These are phyloP conservation scores for Anas platyrhynchos DNA, from an alignment of 2,113 vertebrate genomes.

Conservation along the genomic window DNA sequence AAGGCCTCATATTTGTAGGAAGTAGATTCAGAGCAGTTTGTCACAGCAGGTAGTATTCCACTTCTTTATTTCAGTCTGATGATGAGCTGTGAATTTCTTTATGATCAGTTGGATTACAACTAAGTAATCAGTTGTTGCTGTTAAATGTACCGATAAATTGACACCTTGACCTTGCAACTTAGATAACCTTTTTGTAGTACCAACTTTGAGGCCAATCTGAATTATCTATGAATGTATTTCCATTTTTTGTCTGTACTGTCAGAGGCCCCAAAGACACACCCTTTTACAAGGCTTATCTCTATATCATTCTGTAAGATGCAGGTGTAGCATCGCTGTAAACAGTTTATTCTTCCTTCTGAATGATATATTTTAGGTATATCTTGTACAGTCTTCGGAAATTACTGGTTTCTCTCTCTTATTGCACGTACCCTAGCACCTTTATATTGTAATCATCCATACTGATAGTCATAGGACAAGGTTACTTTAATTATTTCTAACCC, in stretches of 20 bases:
- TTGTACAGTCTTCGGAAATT: neutral
- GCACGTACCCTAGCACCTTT: neutral
- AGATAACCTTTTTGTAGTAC: neutral
- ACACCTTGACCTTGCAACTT: neutral
- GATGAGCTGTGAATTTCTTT: neutral
- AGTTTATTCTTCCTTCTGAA: neutral
- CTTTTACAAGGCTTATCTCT: neutral
- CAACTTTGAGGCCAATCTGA: neutral
- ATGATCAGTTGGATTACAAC: neutral
- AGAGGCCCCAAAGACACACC: neutral
- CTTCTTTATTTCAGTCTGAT: neutral
- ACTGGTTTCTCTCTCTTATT: neutral
- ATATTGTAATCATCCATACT: neutral
- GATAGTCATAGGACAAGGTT: neutral
- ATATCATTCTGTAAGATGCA: neutral
- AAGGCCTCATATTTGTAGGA: neutral
- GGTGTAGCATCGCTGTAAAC: fast-evolving
- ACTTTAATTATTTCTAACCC: neutral
- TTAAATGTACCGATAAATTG: neutral
- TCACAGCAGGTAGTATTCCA: neutral
- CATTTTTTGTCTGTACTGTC: neutral
- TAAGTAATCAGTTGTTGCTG: neutral
- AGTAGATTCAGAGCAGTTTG: neutral
- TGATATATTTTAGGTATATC: neutral
- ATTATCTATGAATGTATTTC: neutral